Evolutionary conservation across 2,888 invertebrate species (phyloP), one percentile per base, ranked within the genome.

Genomic region (Minunthozetes semirufus): DNA sequence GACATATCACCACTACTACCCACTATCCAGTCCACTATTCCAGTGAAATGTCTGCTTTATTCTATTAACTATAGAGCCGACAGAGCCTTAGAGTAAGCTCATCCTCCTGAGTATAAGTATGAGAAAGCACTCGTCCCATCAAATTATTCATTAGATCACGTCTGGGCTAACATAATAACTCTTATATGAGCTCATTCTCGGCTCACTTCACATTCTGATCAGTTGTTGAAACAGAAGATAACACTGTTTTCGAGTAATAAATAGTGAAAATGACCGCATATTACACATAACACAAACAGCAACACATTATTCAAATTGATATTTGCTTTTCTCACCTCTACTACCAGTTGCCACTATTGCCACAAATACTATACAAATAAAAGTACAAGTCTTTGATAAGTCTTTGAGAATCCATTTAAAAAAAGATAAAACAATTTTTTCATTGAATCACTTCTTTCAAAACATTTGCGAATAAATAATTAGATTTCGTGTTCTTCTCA

Each of bases 61-160:
- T 27, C 25, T 17, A 66, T 66, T 33, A 66, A 27, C 63, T 38
- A 66, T 66, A 66, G 33, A 17, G 3, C 27, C 19, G 27, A 19
- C 27, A 42, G 11, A 42, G 42, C 11, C 42, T 42, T 42, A 42
- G 42, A 42, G 42, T 42, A 42, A 42, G 42, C 42, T 42, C 42
- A 42, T 6, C 59, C 59, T 59, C 59, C 6, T 59, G 59, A 59
- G 59, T 59, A 59, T 59, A 27, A 66, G 27, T 38, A 66, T 33
- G 27, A 33, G n/a, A 66, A 66, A 38, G 59, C 63, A 66, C 29
- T 29, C 29, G 38, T 66, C n/a, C 33, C 63, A 66, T 66, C 63
- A 66, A 66, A 66, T 66, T 66, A 66, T 66, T 66, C 63, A 66
- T 66, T 66, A 66, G n/a, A 66, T 66, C 33, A 66, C 63, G 63